phyloP scores from a whole-genome alignment of 2,888 invertebrate genomes.

The Lepidochrysops patricia region DNA sequence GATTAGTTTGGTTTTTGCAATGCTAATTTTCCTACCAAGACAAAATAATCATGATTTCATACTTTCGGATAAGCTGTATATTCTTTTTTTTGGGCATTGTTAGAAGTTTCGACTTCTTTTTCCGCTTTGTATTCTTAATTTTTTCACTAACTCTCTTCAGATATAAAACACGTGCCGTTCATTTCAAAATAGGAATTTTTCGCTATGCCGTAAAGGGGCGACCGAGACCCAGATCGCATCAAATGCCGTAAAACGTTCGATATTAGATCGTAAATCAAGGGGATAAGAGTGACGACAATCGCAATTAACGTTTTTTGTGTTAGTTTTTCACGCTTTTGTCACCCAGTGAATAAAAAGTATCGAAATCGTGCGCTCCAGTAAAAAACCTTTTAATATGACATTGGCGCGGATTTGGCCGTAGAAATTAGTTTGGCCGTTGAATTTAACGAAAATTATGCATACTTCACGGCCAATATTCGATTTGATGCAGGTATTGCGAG shows the following conservation, averaged over 20 bases:
- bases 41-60: too few relatives aligned
- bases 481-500: neutral
- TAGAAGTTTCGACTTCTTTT: neutral
- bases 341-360: conserved; percentile 60
- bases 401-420: conserved; percentile 60
- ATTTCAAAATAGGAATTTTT: conserved; percentile 47
- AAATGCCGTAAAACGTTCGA: conserved; percentile 23
- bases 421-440: conserved; percentile 47
- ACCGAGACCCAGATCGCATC: conserved; percentile 54
- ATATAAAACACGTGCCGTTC: conserved; percentile 41
- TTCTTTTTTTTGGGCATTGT: too few relatives aligned
- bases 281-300: conserved; percentile 29
- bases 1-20: neutral
- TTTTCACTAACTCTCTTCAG: conserved; percentile 3
- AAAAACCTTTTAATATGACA: conserved; percentile 66
- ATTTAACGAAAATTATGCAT: conserved; percentile 32
- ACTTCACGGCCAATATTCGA: conserved; percentile 1
- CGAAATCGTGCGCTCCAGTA: conserved; percentile 59
- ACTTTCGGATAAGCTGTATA: too few relatives aligned
- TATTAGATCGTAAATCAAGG: conserved; percentile 32
- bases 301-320: conserved; percentile 27
- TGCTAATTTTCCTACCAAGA: too few relatives aligned
- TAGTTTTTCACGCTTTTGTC: conserved; percentile 57
- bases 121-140: neutral
- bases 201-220: conserved; percentile 48